A percentile compares a stretch with the other conserved stretches of the same genome.
Evolutionary conservation across 2,888 invertebrate genomes (phyloP).

Genomic region (Dicyrtoma fusca): DNA sequence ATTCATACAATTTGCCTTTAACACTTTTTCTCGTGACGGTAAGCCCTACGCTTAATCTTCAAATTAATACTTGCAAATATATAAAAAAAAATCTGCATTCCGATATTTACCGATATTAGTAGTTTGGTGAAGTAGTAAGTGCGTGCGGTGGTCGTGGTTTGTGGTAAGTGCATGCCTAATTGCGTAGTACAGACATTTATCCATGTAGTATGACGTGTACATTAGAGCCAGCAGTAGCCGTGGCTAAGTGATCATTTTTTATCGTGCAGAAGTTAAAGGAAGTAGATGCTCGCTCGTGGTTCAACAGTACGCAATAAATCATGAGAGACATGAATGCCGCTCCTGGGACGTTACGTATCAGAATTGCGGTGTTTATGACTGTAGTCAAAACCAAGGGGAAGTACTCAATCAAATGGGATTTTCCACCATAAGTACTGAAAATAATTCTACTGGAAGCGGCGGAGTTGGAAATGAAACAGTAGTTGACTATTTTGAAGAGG

Average conservation of each 20-base stretch:
- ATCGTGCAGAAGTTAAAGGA: neutral
- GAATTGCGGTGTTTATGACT: conserved; percentile 14
- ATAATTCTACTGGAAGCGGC: neutral
- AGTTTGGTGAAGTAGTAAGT: no score
- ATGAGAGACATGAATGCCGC: conserved; percentile 1
- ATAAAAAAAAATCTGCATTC: no score
- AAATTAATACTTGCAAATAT: no score
- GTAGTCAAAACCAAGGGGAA: neutral
- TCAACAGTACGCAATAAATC: conserved; percentile 13
- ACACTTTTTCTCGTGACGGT: neutral
- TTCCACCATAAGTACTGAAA: neutral
- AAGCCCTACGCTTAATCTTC: no score
- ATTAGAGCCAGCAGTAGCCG: no score
- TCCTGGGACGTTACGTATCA: conserved; percentile 5
- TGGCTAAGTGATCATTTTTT: no score
- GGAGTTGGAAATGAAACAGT: neutral
- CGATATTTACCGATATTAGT: no score
- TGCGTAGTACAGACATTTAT: no score
- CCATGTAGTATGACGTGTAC: no score
- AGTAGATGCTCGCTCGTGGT: conserved; percentile 5
- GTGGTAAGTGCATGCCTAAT: no score
- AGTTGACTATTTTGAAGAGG: neutral
- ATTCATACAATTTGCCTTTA: conserved; percentile 11
- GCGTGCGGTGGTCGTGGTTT: no score
- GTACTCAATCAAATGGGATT: neutral